Evolutionary conservation across 2,113 vertebrate species (phyloP), one percentile per base, ranked within the genome.

Genomic region (Clarias magur): DNA sequence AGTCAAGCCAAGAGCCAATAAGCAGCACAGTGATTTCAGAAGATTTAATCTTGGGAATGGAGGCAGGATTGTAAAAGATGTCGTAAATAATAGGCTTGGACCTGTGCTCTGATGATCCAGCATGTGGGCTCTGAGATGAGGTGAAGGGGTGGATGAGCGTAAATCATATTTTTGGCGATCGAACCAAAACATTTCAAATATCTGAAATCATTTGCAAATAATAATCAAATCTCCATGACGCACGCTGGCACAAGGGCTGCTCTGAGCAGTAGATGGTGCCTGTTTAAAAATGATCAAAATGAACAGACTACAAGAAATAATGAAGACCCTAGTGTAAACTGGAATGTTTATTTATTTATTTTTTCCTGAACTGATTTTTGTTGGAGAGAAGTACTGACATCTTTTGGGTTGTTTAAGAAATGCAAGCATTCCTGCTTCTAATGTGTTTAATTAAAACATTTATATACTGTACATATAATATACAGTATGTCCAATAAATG

Each of bases 301-400:
- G 30, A 68, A 67, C 76, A 79, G 60, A 80, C 5, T 67, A 34
- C n/a, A 79, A 79, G 25, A 56, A 63, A 59, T 54, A 86, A 23
- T 86, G 6, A 79, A 80, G n/a, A n/a, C 54, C 38, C 34, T 34
- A 19, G 25, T 23, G 34, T 53, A 60, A 13, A 53, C 79, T 53
- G 42, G 48, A 56, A 56, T 79, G 13, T 60, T 23, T 3, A 11
- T 38, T 67, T 53, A 34, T 79, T 56, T 23, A 1, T 67, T 30
- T 2, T 17, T 19, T 80, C 59, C 34, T 17, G 27, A 60, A 48
- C 13, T 34, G 9, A 48, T 57, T 25, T 38, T 60, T 76, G 34
- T 34, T 4, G 16, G 65, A 54, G 80, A 56, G 21, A 68, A 83
- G 80, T 85, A 68, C 86, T 87, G 86, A 87, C 88, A 86, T 88